Evolutionary conservation across 1,140 invertebrate species (phyloP).

Genomic region (Aphaenogaster floridana): DNA sequence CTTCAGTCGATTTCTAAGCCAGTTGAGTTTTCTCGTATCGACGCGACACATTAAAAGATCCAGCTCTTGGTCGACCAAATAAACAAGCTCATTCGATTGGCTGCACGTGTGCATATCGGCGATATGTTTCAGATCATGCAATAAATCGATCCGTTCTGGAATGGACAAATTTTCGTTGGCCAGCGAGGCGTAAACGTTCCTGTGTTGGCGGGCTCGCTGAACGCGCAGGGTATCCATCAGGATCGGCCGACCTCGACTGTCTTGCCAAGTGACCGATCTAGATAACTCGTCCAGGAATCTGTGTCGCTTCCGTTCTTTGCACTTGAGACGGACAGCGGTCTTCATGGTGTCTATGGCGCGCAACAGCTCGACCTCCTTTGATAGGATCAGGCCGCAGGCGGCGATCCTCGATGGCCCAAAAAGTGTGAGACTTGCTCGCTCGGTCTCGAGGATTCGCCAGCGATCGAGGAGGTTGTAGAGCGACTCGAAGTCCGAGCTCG

Average conservation of each 20-base stretch:
- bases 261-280: slow-evolving; percentile 89
- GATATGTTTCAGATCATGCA: slow-evolving; percentile 85
- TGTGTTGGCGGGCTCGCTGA: slow-evolving; percentile 88
- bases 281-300: slow-evolving; percentile 89
- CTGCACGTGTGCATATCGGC: slow-evolving; percentile 86
- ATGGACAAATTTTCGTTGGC: slow-evolving; percentile 83
- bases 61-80: slow-evolving; percentile 89
- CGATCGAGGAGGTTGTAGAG: slow-evolving; percentile 89
- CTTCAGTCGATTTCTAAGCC: slow-evolving; percentile 87
- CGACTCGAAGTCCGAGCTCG: slow-evolving; percentile 89
- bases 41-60: slow-evolving; percentile 87
- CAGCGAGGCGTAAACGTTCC: slow-evolving; percentile 88
- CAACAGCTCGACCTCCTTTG: slow-evolving; percentile 90
- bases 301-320: slow-evolving; percentile 86
- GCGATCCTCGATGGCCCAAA: slow-evolving; percentile 89
- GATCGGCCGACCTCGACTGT: slow-evolving; percentile 84
- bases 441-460: slow-evolving; percentile 90
- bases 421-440: slow-evolving; percentile 87
- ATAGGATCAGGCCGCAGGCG: slow-evolving; percentile 88
- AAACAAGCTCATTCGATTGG: slow-evolving; percentile 87
- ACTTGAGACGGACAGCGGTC: slow-evolving; percentile 87
- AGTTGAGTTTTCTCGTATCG: slow-evolving; percentile 86
- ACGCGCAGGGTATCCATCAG: slow-evolving; percentile 89
- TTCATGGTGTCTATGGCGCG: slow-evolving; percentile 89
- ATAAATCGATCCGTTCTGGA: slow-evolving; percentile 87